phyloP scores from a whole-genome alignment of 2,797 vertebrate genomes.

The Chanos chanos region DNA sequence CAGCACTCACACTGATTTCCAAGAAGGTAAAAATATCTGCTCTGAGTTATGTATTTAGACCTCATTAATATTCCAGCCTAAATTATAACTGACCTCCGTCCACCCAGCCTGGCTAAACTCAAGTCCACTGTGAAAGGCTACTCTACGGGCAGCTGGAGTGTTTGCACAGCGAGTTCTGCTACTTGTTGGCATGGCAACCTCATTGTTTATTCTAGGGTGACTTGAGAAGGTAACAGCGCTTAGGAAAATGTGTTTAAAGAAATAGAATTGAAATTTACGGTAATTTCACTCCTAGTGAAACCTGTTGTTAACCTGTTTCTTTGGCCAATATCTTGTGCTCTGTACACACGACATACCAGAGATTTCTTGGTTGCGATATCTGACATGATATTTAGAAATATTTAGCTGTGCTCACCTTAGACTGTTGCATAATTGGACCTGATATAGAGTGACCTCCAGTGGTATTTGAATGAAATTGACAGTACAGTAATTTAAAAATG shows the following conservation, averaged over 20 bases:
- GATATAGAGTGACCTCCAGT: too few relatives aligned
- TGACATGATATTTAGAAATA: too few relatives aligned
- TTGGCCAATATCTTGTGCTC: neutral
- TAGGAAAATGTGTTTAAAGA: neutral
- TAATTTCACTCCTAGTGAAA: neutral
- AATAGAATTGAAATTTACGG: neutral
- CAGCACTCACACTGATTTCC: too few relatives aligned
- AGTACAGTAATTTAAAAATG: too few relatives aligned
- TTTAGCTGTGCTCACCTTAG: too few relatives aligned
- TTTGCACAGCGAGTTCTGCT: slow-evolving; percentile 60
- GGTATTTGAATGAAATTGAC: too few relatives aligned
- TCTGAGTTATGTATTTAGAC: too few relatives aligned
- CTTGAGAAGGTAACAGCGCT: slow-evolving; percentile 38
- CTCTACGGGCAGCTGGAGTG: slow-evolving; percentile 51
- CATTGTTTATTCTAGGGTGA: slow-evolving; percentile 56
- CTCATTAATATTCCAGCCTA: slow-evolving; percentile 13
- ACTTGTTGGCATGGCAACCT: slow-evolving; percentile 66
- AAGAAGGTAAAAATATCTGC: too few relatives aligned
- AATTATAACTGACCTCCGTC: neutral
- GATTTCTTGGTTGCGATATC: too few relatives aligned
- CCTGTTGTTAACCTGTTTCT: neutral
- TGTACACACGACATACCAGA: too few relatives aligned
- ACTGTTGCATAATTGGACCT: too few relatives aligned
- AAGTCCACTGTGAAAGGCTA: slow-evolving; percentile 42
- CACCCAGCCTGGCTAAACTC: slow-evolving; percentile 13